Conservation (phyloP, 1,140 invertebrate species). For the Melipona quadrifasciata region DNA sequence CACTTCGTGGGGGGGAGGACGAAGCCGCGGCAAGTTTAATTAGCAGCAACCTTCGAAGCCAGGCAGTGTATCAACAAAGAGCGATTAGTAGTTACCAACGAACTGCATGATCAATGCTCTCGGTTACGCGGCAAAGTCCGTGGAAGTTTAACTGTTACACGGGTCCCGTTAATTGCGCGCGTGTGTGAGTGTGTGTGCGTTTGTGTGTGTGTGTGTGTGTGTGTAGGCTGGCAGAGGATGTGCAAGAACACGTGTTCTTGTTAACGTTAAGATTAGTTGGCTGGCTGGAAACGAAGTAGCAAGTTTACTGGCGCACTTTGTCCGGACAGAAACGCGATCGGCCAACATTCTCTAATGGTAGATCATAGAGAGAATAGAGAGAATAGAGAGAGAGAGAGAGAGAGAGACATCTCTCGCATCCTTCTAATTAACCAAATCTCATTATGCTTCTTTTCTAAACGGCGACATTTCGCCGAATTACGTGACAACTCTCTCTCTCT, state of each 20-base stretch:
- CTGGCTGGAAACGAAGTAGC: constrained; percentile 1
- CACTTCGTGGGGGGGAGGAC: neutral
- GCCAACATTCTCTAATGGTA: constrained; percentile 3
- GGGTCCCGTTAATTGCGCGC: constrained; percentile 20
- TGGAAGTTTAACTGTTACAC: constrained; percentile 30
- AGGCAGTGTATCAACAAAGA: constrained; percentile 20
- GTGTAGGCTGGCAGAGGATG: neutral
- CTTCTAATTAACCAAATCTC: constrained; percentile 19
- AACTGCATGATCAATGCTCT: constrained; percentile 38
- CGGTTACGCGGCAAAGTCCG: neutral
- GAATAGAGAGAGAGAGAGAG: neutral
- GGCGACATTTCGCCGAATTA: neutral
- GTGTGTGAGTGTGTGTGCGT: neutral
- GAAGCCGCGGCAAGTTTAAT: constrained; percentile 5
- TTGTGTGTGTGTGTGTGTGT: neutral
- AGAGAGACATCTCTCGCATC: neutral
- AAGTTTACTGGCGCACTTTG: constrained; percentile 33
- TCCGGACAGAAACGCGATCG: neutral
- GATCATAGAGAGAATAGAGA: neutral
- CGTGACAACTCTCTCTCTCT: neutral
- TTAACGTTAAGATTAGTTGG: constrained; percentile 45
- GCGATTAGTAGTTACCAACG: constrained; percentile 23
- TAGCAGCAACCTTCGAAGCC: neutral
- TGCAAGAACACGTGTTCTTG: constrained; percentile 45
- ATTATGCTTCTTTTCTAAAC: neutral